Conservation (phyloP, 2,888 invertebrate species). For the Biston betularia region DNA sequence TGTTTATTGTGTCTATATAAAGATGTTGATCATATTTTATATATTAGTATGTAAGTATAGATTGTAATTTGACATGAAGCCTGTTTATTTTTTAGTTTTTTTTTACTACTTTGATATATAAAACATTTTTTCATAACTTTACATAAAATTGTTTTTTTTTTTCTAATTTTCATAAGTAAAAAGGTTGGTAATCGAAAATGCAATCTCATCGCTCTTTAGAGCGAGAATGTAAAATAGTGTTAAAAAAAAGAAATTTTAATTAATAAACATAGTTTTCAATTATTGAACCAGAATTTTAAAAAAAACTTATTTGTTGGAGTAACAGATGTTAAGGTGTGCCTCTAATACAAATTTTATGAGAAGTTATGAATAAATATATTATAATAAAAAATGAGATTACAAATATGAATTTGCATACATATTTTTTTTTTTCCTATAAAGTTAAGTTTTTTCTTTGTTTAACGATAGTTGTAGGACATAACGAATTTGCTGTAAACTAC, state of each 20-base stretch:
- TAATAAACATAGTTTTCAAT: no score
- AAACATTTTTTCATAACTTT: constrained; percentile 15
- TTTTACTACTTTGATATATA: neutral
- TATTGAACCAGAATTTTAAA: no score
- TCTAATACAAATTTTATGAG: constrained; percentile 18
- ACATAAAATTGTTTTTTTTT: constrained; percentile 4
- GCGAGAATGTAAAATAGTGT: no score
- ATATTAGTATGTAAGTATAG: constrained; percentile 18
- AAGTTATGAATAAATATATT: constrained; percentile 32
- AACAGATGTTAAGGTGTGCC: neutral
- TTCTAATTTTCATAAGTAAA: no score
- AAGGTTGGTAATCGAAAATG: no score
- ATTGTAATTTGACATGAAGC: constrained; percentile 5
- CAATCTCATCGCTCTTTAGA: no score
- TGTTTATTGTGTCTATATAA: constrained; percentile 33
- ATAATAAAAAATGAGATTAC: constrained; percentile 54
- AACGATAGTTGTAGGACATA: constrained; percentile 14
- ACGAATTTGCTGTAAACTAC: constrained; percentile 36
- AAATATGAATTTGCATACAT: constrained; percentile 53
- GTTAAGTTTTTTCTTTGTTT: constrained; percentile 35
- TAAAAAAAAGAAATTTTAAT: neutral
- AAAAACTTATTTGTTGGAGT: no score
- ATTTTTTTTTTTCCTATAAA: constrained; percentile 39
- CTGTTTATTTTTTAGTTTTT: constrained; percentile 7
- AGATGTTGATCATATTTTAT: constrained; percentile 29